Base-by-base conservation (phyloP, 2,888 invertebrate species). In the Melieria omissa region DNA sequence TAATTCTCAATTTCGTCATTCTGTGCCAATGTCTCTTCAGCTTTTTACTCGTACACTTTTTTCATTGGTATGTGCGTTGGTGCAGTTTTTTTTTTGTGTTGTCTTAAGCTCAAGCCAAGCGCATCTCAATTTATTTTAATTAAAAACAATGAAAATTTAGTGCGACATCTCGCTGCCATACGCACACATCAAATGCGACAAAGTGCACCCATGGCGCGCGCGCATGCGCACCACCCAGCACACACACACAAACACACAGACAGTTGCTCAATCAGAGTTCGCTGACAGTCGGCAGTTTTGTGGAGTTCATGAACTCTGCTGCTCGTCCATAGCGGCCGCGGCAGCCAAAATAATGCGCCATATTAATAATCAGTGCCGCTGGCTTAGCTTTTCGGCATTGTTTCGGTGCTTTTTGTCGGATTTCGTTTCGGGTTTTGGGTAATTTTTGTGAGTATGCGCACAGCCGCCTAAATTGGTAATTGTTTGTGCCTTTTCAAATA, bases 81-180 rank as follows among this genome's bases (percentile, higher is more conserved):
- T 52, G 14, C 5, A 55, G 55, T n/a, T 52, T 62, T 42, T 54
- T 67, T 62, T 42, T 54, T 67, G 46, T 55, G 70, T 64, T 61
- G 54, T 47, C 68, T 58, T 63, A 79, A 81, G 78, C 80, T 74
- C 77, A 81, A 79, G 80, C 80, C 82, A 83, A 82, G 82, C 84
- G 84, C 84, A 84, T 81, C 82, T 84, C 83, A 84, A 84, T 84
- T 84, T 84, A 84, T 84, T 83, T 84, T 82, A 84, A 84, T 84
- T 84, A 82, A 84, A 83, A 83, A 83, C 82, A 84, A 84, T 84
- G 83, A 84, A 84, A 80, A 77, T 73, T 73, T 70, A 65, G 73
- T 73, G 70, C 63, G 52, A 41, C 58, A 10, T 58, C 29, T 46
- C 8, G 63, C 45, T 10, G 49, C 42, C 46, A 16, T 41, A 12